These are phyloP conservation scores for Lepisosteus osseus DNA, from an alignment of 2,113 vertebrate genomes.

Conservation along the genomic window DNA sequence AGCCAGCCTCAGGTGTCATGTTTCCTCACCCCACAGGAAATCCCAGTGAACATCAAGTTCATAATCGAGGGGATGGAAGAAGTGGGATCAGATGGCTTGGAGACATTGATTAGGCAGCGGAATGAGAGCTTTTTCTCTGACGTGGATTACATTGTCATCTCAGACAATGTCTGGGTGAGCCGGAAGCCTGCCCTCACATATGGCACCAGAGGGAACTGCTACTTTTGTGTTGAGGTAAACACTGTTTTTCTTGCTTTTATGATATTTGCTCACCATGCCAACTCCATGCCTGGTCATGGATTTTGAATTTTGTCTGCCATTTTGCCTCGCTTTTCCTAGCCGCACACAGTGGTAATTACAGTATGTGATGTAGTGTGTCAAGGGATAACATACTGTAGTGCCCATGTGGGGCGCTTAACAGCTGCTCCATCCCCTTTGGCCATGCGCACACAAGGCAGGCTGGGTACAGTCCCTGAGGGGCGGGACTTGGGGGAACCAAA, in stretches of 20 bases:
- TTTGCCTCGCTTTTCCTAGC: too few relatives aligned
- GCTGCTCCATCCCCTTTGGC: too few relatives aligned
- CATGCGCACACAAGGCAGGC: too few relatives aligned
- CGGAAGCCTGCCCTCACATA: constrained; percentile 63
- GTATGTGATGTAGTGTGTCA: too few relatives aligned
- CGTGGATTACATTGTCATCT: constrained; percentile 67
- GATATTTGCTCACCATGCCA: too few relatives aligned
- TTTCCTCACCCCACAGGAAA: constrained; percentile 42
- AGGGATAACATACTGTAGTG: too few relatives aligned
- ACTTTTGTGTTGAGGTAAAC: constrained; percentile 67
- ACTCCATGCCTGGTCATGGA: too few relatives aligned
- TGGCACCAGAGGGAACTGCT: constrained; percentile 63
- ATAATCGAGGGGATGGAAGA: constrained; percentile 76
- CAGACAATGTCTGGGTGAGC: constrained; percentile 68
- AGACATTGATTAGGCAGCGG: constrained; percentile 50
- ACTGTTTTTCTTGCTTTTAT: background rate
- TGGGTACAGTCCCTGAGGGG: too few relatives aligned
- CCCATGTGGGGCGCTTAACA: too few relatives aligned
- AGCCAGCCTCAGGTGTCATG: background rate
- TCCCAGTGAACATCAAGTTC: constrained; percentile 72
- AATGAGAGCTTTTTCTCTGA: constrained; percentile 58
- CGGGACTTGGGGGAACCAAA: too few relatives aligned
- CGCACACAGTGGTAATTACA: too few relatives aligned
- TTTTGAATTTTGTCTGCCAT: too few relatives aligned
- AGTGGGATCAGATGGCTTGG: constrained; percentile 62